Conservation (phyloP, 2,888 invertebrate genomes). For the Pyrgus malvae region DNA sequence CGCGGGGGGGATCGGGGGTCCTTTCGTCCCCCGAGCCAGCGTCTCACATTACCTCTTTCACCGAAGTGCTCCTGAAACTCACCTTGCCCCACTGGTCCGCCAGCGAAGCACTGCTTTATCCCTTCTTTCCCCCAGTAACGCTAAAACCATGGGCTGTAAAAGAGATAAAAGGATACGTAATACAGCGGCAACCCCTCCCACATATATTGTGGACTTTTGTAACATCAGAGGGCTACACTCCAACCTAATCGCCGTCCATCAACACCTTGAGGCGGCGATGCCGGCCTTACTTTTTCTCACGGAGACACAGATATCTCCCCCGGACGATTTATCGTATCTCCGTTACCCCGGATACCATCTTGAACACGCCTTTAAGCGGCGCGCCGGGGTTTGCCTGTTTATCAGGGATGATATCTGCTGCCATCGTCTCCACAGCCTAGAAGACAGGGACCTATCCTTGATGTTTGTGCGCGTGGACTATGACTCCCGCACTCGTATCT, state of each 20-base stretch:
- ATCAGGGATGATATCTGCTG: constrained; percentile 13
- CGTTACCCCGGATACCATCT: constrained; percentile 4
- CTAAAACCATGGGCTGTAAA: no score
- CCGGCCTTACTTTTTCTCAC: constrained; percentile 23
- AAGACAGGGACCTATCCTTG: constrained; percentile 12
- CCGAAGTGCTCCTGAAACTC: no score
- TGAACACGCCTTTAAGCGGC: constrained; percentile 9
- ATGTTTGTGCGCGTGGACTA: constrained; percentile 10
- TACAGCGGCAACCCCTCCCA: no score
- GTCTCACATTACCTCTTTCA: no score
- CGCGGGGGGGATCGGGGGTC: no score
- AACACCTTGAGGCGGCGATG: constrained; percentile 16
- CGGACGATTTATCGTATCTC: constrained; percentile 2
- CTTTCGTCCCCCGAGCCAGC: no score
- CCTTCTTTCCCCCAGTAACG: no score
- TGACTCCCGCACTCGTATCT: neutral
- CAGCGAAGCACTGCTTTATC: no score
- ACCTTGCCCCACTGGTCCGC: no score
- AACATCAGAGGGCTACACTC: constrained; percentile 12
- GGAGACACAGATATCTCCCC: constrained; percentile 20
- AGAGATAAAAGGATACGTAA: no score
- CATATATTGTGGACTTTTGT: neutral
- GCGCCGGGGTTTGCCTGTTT: constrained; percentile 13
- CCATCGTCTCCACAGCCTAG: constrained; percentile 5
- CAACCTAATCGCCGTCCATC: constrained; percentile 17